These are phyloP conservation scores for Passer montanus DNA, from an alignment of 2,113 vertebrate genomes.

Conservation along the genomic window DNA sequence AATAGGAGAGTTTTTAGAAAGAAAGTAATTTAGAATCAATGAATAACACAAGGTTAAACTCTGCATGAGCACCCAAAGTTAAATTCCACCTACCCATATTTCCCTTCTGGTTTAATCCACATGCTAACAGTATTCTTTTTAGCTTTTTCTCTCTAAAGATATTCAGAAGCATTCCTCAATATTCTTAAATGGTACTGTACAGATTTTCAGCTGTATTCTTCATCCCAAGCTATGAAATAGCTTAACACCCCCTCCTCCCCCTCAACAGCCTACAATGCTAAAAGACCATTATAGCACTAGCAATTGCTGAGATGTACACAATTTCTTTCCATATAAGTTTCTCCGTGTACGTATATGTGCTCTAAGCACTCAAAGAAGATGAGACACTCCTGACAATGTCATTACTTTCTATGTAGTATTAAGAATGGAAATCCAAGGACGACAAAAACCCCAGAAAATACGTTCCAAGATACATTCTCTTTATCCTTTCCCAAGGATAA, in stretches of 20 bases:
- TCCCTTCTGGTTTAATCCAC: neutral
- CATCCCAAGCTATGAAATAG: neutral
- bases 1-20: neutral
- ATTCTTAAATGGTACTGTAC: neutral
- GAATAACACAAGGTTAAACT: neutral
- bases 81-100: neutral
- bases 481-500: neutral
- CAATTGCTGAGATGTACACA: fast-evolving
- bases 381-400: neutral
- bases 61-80: neutral
- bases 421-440: neutral
- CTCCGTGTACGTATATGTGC: neutral
- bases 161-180: neutral
- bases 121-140: neutral
- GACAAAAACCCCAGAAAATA: neutral
- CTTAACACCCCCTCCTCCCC: neutral
- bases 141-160: neutral
- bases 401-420: neutral
- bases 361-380: neutral
- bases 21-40: neutral
- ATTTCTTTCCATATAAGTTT: neutral
- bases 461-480: neutral
- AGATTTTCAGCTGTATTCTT: neutral
- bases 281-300: neutral
- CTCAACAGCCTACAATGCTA: neutral